Percentiles rank a stretch among this genome's conserved stretches.
These are phyloP conservation scores for Cephus sareptanus DNA, from an alignment of 2,888 invertebrate genomes.

Conservation along the genomic window DNA sequence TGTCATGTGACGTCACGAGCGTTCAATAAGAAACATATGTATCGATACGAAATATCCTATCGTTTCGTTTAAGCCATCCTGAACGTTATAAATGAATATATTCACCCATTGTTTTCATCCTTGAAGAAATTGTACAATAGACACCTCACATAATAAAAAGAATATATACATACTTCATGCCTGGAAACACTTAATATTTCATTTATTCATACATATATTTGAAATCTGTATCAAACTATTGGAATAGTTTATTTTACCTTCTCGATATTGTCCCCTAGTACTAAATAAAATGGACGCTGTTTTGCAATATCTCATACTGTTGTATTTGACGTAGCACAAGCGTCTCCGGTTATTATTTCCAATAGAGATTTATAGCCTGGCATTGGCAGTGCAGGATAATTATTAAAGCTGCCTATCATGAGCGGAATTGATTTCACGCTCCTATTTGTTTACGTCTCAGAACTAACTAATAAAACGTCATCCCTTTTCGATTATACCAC, in stretches of 20 bases:
- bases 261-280: background rate
- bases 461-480: background rate
- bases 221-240: too few relatives aligned
- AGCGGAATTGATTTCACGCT: background rate
- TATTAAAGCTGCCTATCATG: background rate
- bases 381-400: background rate
- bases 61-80: background rate
- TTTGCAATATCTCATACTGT: background rate
- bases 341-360: background rate
- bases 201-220: too few relatives aligned
- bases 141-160: too few relatives aligned
- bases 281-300: background rate
- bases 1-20: slow-evolving; percentile 15
- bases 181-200: too few relatives aligned
- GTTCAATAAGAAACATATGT: background rate
- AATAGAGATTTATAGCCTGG: background rate
- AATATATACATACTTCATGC: too few relatives aligned
- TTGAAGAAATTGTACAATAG: too few relatives aligned
- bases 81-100: background rate
- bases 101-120: background rate
- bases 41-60: background rate
- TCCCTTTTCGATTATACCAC: background rate
- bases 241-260: too few relatives aligned
- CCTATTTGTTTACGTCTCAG: background rate
- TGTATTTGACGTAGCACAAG: background rate